Evolutionary conservation across 1,140 invertebrate genomes (phyloP), one percentile per base, ranked within the genome.

Genomic region (Manduca sexta): DNA sequence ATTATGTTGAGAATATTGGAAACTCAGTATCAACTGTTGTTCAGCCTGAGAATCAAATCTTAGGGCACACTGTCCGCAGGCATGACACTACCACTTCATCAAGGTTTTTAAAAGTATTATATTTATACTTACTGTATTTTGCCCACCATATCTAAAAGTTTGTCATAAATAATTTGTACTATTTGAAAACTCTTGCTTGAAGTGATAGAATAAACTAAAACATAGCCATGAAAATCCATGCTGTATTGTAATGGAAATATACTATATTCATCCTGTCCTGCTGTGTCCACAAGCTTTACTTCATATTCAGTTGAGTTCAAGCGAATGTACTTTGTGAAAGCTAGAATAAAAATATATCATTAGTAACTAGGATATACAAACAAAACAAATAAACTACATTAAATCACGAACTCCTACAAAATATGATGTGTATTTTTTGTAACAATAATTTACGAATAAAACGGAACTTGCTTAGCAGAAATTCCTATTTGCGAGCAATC

Each of bases 161-260:
- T 98, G 53, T 98, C 96, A 89, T 99, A 97, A 70, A 99, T 98
- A 62, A 96, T 92, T 90, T 97, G 93, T 49, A 98, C 93, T 64
- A 99, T 96, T 90, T 99, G 96, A 88, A 99, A 98, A 57, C 96
- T 98, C 87, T 98, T 97, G 69, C 91, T 89, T 68, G 96, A 97
- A 42, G 95, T 98, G 72, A 99, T 98, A 46, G 96, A 98, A 86
- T 99, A 99, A 0, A 99, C 98, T 42, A 99, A 87, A 16, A 99
- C 95, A 89, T 98, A 99, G 50, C 97, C 98, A 89, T 99, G 97
- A 60, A 99, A 97, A 76, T 98, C 97, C 92, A 99, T 98, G 49
- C 96, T 96, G 87, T 99, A 99, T 71, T 97, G 95, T 30, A 94
- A 91, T n/a, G 97, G 97, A 86, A 99, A 97, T 87, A 99, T 96